Conservation (phyloP, 2,888 invertebrate genomes). For the Tenthredo livida region DNA sequence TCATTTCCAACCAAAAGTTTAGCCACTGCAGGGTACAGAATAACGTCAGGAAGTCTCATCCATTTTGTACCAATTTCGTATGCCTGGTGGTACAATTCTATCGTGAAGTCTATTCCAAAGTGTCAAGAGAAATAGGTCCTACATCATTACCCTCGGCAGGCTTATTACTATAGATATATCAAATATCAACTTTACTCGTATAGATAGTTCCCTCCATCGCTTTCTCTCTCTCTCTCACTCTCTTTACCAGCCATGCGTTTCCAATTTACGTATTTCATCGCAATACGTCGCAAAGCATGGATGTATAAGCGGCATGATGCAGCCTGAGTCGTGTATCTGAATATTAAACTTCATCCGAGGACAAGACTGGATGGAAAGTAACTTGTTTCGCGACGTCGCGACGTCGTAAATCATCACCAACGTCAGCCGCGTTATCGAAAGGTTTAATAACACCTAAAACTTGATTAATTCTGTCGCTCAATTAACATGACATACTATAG, state of each 20-base stretch:
- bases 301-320: conserved; percentile 22
- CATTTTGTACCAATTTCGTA: conserved; percentile 6
- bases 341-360: conserved; percentile 35
- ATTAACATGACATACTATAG: background rate
- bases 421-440: background rate
- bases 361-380: conserved; percentile 14
- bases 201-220: conserved; percentile 1
- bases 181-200: background rate
- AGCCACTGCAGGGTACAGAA: conserved; percentile 54
- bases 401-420: conserved; percentile 8
- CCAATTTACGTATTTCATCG: conserved; percentile 66
- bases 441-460: background rate
- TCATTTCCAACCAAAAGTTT: conserved; percentile 1
- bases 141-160: conserved; percentile 69
- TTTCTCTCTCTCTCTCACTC: background rate
- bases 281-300: conserved; percentile 32
- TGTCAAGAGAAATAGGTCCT: conserved; percentile 73
- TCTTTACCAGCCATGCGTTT: conserved; percentile 62
- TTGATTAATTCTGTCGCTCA: background rate
- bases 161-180: conserved; percentile 7
- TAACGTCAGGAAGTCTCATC: conserved; percentile 55
- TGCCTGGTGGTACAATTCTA: conserved; percentile 66
- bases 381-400: background rate
- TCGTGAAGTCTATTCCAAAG: conserved; percentile 72
- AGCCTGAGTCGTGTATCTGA: conserved; percentile 18